These are phyloP conservation scores for Melieria omissa DNA, from an alignment of 2,888 invertebrate genomes.

Conservation along the genomic window DNA sequence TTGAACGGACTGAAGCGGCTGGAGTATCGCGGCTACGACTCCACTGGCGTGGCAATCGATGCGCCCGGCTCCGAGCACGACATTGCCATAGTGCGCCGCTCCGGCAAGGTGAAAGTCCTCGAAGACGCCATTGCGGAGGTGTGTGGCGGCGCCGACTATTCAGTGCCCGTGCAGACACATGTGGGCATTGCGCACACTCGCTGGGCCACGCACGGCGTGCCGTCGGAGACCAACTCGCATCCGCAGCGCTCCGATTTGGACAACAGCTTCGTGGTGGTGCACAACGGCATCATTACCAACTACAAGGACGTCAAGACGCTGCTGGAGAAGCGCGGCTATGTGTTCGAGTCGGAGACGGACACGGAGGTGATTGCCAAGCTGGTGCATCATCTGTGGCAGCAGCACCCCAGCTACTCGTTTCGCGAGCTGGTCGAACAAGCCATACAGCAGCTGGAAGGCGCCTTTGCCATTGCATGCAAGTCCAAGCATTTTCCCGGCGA, in stretches of 20 bases:
- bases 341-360: conserved; percentile 98
- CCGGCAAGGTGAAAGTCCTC: conserved; percentile 91
- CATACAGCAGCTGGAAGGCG: conserved; percentile 98
- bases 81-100: conserved; percentile 86
- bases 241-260: conserved; percentile 92
- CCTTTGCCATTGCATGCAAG: conserved; percentile 98
- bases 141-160: conserved; percentile 72
- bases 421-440: conserved; percentile 96
- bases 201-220: conserved; percentile 99
- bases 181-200: conserved; percentile 99
- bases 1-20: conserved; percentile 95
- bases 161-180: conserved; percentile 81
- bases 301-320: conserved; percentile 95
- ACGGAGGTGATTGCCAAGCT: conserved; percentile 99
- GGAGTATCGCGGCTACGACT: conserved; percentile 99
- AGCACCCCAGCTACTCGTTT: conserved; percentile 91
- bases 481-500: conserved; percentile 96
- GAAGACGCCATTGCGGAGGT: conserved; percentile 84
- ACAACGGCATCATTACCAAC: conserved; percentile 98
- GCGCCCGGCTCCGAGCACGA: conserved; percentile 75
- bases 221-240: conserved; percentile 93
- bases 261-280: conserved; percentile 90
- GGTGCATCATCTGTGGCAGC: conserved; percentile 89
- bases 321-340: conserved; percentile 88
- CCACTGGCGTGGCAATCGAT: conserved; percentile 94